Base-by-base conservation (phyloP, 2,797 vertebrate species). In the Melanotaenia pygmaea region DNA sequence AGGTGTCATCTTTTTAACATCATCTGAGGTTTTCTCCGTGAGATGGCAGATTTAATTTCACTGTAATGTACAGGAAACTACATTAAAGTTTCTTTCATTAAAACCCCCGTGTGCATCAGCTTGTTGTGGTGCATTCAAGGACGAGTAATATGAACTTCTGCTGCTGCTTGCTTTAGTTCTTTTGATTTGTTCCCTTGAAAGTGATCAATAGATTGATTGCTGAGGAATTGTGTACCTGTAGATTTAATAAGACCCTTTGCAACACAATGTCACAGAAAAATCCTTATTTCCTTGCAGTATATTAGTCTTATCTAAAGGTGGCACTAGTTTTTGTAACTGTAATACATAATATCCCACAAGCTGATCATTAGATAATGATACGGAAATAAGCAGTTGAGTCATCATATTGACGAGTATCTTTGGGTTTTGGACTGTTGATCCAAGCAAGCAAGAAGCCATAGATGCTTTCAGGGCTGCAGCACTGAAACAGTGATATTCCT, bases 1-100 rank as follows among this genome's bases (percentile, higher is more conserved):
- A 90, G 72, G 88, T 87, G 87, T 86, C 87, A 66, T 85, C 64
- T 72, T 70, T 64, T 70, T 64, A 57, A 60, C 40, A 16, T 84
- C 70, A 53, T 57, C 69, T 3, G 18, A 1, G 13, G 20, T 32
- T 28, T 43, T 30, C 26, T 45, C 5, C 37, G 26, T 10, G 37
- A 47, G 50, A 4, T 2, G 26, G 32, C 0, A 0, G 35, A 12
- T 61, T 76, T 40, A 34, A 54, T 59, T 72, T 68, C 2, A 47
- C 54, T 2, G 0, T 20, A 64, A 62, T 22, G 16, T 58, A 63
- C 56, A 60, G 35, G 67, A 63, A 70, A 61, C 32, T 30, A 26
- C 64, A 47, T 58, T 59, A 26, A 3, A 56, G n/a, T 4, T 4
- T 7, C 47, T 54, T 10, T 47, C 16, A 6, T 71, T 24, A 64